A percentile compares a stretch with the other conserved stretches of the same genome.
phyloP scores from a whole-genome alignment of 2,797 vertebrate species.

The Hipposideros larvatus region DNA sequence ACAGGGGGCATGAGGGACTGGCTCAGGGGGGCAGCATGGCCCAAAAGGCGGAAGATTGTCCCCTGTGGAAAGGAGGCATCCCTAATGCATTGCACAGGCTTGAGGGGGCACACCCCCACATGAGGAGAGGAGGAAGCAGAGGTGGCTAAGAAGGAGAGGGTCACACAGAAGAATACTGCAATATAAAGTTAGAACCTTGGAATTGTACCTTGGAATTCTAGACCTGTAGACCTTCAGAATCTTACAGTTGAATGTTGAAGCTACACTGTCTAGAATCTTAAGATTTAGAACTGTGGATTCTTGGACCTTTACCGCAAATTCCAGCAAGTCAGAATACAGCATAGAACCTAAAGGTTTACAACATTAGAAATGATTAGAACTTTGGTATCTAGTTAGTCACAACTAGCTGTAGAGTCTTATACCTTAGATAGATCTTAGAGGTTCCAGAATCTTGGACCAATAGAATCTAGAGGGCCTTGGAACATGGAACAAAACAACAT shows the following conservation, averaged over 20 bases:
- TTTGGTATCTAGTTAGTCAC: slow-evolving; percentile 64
- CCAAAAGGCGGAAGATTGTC: slow-evolving; percentile 52
- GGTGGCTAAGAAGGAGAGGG: not conserved
- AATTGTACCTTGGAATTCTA: not conserved
- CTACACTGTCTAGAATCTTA: not conserved
- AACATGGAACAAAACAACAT: slow-evolving; percentile 42
- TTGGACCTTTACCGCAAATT: slow-evolving; percentile 29
- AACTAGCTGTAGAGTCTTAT: slow-evolving; percentile 20
- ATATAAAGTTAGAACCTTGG: slow-evolving; percentile 21
- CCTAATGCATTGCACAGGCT: slow-evolving; percentile 73
- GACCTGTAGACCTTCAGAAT: slow-evolving; percentile 41
- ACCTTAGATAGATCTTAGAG: not conserved
- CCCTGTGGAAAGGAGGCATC: slow-evolving; percentile 43
- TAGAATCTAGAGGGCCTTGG: slow-evolving; percentile 14
- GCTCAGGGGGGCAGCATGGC: slow-evolving; percentile 71
- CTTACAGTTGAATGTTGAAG: slow-evolving; percentile 35
- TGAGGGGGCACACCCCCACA: not conserved
- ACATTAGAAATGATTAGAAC: slow-evolving; percentile 71
- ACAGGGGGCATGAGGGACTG: slow-evolving; percentile 59
- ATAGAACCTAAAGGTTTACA: slow-evolving; percentile 40
- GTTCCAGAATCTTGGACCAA: slow-evolving; percentile 8
- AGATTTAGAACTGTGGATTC: slow-evolving; percentile 55
- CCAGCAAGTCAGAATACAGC: slow-evolving; percentile 31
- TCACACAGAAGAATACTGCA: not conserved
- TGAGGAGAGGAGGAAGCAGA: slow-evolving; percentile 13